Conservation (phyloP, 1,140 invertebrate genomes). For the Lucilia cuprina region DNA sequence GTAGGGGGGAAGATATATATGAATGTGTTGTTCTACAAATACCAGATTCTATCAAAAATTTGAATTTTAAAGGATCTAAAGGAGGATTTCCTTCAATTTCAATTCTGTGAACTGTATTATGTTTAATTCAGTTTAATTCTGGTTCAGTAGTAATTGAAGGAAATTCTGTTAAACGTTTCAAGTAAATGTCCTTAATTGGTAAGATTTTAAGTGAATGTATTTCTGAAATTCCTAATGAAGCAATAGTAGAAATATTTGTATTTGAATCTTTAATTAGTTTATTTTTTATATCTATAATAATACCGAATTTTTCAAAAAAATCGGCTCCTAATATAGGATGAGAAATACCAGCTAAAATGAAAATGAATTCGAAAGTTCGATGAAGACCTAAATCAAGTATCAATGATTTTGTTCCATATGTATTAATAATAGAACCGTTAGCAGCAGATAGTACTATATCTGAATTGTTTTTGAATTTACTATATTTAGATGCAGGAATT, state of each 20-base stretch:
- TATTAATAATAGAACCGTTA: no score
- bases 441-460: no score
- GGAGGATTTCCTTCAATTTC: neutral
- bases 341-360: neutral
- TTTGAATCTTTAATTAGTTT: neutral
- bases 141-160: slow-evolving; percentile 36
- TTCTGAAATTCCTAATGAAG: neutral
- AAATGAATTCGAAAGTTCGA: neutral
- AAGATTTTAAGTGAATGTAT: neutral
- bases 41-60: neutral
- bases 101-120: neutral
- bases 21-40: neutral
- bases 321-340: neutral
- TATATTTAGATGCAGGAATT: no score
- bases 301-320: neutral
- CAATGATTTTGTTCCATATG: no score
- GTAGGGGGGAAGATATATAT: neutral
- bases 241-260: neutral
- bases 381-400: neutral
- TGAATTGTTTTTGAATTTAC: no score
- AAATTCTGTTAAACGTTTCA: neutral
- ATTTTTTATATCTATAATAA: neutral
- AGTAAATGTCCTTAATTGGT: neutral
- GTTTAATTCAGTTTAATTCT: neutral
- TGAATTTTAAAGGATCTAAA: neutral